Evolutionary conservation across 2,888 invertebrate species (phyloP).

Genomic region (Drosophila pseudotalamancana): DNA sequence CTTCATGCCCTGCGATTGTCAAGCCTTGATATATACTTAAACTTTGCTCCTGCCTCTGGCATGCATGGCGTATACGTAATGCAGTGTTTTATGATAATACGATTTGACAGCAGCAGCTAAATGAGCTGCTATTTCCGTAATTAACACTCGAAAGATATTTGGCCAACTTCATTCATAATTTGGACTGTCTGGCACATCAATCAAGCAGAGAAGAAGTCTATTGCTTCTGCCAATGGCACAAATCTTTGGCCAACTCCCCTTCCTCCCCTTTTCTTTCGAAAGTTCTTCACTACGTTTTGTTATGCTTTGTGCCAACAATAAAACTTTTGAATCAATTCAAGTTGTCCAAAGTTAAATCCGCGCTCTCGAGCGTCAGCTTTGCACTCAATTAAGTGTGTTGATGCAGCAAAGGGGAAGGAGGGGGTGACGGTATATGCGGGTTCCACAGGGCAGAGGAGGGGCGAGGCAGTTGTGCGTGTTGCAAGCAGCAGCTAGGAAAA

Average conservation of each 20-base stretch:
- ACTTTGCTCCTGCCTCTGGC: constrained; percentile 39
- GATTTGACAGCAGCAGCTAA: constrained; percentile 3
- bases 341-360: constrained; percentile 75
- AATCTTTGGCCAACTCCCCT: not conserved
- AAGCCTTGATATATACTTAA: constrained; percentile 66
- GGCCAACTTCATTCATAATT: constrained; percentile 38
- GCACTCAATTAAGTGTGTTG: constrained; percentile 75
- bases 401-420: not conserved
- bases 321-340: constrained; percentile 78
- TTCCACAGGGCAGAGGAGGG: not conserved
- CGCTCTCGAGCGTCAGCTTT: constrained; percentile 64
- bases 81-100: constrained; percentile 9
- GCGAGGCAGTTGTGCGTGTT: constrained; percentile 44
- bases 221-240: constrained; percentile 14
- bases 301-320: constrained; percentile 64
- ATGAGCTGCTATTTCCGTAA: constrained; percentile 15
- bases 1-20: constrained; percentile 67
- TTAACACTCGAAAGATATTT: constrained; percentile 17
- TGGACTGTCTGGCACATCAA: constrained; percentile 52
- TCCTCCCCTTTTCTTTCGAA: not conserved
- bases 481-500: constrained; percentile 56
- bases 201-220: constrained; percentile 29
- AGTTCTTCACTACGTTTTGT: constrained; percentile 12
- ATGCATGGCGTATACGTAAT: constrained; percentile 30
- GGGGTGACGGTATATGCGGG: not conserved